A percentile compares a stretch with the other conserved stretches of the same genome.
phyloP scores from a whole-genome alignment of 1,140 invertebrate genomes.

The Trachelipus rathkii region DNA sequence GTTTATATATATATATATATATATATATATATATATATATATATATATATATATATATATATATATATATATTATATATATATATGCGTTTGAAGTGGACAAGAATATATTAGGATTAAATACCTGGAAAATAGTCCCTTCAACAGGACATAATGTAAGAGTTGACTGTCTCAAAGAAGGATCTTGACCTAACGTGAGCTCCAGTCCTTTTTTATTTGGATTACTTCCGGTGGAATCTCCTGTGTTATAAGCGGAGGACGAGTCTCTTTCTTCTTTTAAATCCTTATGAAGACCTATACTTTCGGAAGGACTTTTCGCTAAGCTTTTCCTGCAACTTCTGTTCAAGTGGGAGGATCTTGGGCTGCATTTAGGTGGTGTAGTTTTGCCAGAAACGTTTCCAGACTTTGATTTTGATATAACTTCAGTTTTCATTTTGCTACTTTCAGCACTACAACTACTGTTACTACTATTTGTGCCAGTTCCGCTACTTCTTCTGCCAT shows the following conservation, averaged over 20 bases:
- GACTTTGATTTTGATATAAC: slow-evolving; percentile 21
- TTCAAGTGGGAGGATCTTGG: neutral
- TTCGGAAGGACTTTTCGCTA: neutral
- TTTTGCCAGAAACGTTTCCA: neutral
- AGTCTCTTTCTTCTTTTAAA: slow-evolving; percentile 56
- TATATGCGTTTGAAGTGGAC: no score
- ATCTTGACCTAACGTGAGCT: slow-evolving; percentile 55
- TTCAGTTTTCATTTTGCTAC: slow-evolving; percentile 34
- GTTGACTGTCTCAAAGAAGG: slow-evolving; percentile 41
- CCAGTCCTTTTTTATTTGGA: slow-evolving; percentile 49
- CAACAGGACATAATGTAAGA: slow-evolving; percentile 38
- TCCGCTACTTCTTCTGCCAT: slow-evolving; percentile 30
- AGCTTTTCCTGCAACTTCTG: slow-evolving; percentile 14
- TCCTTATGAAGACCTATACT: neutral
- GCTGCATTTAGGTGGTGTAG: neutral
- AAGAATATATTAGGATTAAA: no score
- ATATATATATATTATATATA: no score
- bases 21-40: no score
- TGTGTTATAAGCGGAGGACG: slow-evolving; percentile 71
- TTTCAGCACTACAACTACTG: slow-evolving; percentile 31
- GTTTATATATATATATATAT: no score
- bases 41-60: no score
- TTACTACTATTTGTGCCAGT: slow-evolving; percentile 33
- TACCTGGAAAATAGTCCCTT: slow-evolving; percentile 41
- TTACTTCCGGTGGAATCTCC: slow-evolving; percentile 71